A percentile compares a stretch with the other conserved stretches of the same genome.
These are phyloP conservation scores for Apteryx owenii DNA, from an alignment of 2,113 vertebrate genomes.

Conservation along the genomic window DNA sequence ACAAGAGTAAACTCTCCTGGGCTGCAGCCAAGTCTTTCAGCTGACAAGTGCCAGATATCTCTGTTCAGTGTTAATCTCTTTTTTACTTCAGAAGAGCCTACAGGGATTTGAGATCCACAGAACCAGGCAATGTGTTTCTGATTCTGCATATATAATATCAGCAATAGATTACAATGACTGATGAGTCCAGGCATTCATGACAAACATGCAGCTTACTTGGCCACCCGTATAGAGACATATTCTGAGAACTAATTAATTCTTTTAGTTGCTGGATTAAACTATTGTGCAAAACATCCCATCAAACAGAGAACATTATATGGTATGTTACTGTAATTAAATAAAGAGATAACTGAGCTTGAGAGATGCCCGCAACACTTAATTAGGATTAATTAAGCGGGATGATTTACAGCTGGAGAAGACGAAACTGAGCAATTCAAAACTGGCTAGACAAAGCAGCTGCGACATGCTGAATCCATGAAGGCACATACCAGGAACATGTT, in stretches of 20 bases:
- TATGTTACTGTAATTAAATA: slow-evolving; percentile 44
- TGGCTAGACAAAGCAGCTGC: neutral
- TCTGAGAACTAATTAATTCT: slow-evolving; percentile 26
- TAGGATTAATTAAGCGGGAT: slow-evolving; percentile 59
- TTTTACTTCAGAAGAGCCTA: neutral
- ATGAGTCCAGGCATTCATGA: neutral
- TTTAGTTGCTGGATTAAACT: slow-evolving; percentile 26
- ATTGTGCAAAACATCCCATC: slow-evolving; percentile 16
- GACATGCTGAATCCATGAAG: neutral
- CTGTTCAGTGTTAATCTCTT: neutral
- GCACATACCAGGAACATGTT: neutral
- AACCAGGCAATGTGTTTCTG: neutral
- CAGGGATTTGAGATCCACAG: neutral
- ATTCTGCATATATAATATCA: neutral
- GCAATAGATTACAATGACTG: neutral
- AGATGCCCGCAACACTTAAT: slow-evolving; percentile 52
- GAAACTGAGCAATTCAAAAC: neutral
- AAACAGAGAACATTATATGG: slow-evolving; percentile 14
- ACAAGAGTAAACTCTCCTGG: neutral
- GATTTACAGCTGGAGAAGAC: slow-evolving; percentile 55
- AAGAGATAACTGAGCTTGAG: slow-evolving; percentile 41
- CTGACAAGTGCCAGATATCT: neutral
- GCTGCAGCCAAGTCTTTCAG: neutral
- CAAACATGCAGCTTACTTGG: neutral
- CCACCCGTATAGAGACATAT: neutral